Evolutionary conservation across 2,888 invertebrate species (phyloP), one percentile per base, ranked within the genome.

Genomic region (Ornithoptera priamus): DNA sequence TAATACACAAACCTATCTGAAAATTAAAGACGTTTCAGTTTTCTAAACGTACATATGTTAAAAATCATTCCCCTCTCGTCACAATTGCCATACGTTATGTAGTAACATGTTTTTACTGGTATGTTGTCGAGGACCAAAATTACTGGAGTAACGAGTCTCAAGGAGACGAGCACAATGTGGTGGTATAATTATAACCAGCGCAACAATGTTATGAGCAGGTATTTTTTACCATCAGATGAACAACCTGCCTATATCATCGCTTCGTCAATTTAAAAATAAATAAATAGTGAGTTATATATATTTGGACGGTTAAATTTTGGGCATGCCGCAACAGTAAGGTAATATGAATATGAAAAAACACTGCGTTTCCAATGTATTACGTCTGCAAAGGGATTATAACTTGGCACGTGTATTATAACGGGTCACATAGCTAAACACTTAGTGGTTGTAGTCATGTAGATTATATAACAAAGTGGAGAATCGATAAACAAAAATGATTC

Each of bases 401-500:
- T 70, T 67, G 70, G 70, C 67, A 70, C 62, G 56, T 42, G 60
- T 53, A 50, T 22, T 17, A 30, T 20, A 59, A 63, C 50, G 53
- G 60, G 60, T 67, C 60, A 67, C 60, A 59, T 42, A 63, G 12
- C 18, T 39, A 53, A 24, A 67, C 22, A 66, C 53, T 18, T 53
- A 67, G 22, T 53, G 30, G 22, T 8, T 62, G 57, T 70, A 59
- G 42, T 42, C 39, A 36, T 30, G 42, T 59, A 67, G 65, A 18
- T 62, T 67, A 57, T 68, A 71, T 71, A 68, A 68, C 67, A 58
- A 71, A 71, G 70, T 71, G 57, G 58, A 57, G 56, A 65, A 67
- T 67, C 70, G 65, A 71, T 71, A 71, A 71, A 71, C 70, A 71
- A 68, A 69, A 71, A 71, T 71, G 70, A 71, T 71, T 68, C 70